Conservation (phyloP, 1,140 invertebrate species). For the Nephotettix cincticeps region DNA sequence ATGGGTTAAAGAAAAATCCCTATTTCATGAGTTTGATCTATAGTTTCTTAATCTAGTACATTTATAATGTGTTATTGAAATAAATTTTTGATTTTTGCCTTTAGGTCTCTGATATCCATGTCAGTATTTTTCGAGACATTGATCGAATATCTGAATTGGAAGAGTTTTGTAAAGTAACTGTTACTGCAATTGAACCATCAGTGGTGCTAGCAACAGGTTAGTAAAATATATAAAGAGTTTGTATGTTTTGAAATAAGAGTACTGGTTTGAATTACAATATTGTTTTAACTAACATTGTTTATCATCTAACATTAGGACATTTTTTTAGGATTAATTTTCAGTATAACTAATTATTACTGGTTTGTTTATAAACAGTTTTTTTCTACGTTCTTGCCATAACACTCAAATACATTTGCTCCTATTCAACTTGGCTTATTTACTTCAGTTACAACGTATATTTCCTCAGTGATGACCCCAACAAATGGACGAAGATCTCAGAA, state of each 20-base stretch:
- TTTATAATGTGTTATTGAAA: no score
- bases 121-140: conserved; percentile 80
- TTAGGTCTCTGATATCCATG: conserved; percentile 87
- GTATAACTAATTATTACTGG: background rate
- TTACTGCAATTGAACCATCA: conserved; percentile 72
- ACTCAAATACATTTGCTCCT: no score
- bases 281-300: background rate
- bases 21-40: no score
- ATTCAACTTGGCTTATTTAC: no score
- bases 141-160: conserved; percentile 72
- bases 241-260: background rate
- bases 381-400: no score
- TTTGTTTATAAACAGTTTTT: no score
- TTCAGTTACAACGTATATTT: no score
- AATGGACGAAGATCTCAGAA: no score
- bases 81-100: no score
- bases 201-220: conserved; percentile 79
- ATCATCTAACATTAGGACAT: background rate
- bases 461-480: no score
- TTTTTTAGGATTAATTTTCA: background rate
- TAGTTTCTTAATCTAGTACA: no score
- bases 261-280: background rate
- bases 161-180: conserved; percentile 76
- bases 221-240: conserved; percentile 14
- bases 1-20: no score